Evolutionary conservation across 2,113 vertebrate species (phyloP), one percentile per base, ranked within the genome.

Genomic region (Hemicordylus capensis): DNA sequence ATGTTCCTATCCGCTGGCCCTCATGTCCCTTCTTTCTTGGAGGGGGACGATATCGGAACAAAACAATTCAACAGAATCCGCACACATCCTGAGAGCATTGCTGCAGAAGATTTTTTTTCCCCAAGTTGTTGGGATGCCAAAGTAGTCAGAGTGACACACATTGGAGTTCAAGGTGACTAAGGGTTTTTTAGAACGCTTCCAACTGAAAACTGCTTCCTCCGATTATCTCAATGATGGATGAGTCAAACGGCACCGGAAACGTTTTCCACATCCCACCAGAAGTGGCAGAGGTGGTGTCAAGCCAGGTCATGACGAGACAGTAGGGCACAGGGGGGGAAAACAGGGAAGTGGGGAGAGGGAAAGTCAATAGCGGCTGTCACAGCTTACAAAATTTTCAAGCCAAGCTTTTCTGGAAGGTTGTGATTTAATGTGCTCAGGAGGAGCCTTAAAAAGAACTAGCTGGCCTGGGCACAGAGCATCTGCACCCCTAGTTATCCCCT

Each of bases 221-320:
- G 70, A 93, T 92, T 92, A 89, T 86, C 91, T 90, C 84, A 87
- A 88, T 90, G 92, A 93, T 85, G 89, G 83, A 91, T 93, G 89
- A 93, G 76, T 90, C 88, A 90, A 88, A 89, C 0, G 0, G 86
- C 83, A 44, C 85, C 88, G 92, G 91, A 94, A 91, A 76, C 64
- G 2, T 76, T 74, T 92, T 88, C 89, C 77, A 76, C 70, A 89
- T 72, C 75, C 87, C 88, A 81, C 46, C 81, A 90, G 85, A 89
- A 93, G 89, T 91, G 93, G 88, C 87, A 89, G 87, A 88, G 89
- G 87, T 90, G 81, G 90, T 76, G 72, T 82, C 39, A 85, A 89
- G 87, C 80, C 83, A 85, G 90, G 81, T 88, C 67, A 67, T 87
- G 76, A 80, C 84, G 80, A 31, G 83, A n/a, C 76, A 88, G 89